A percentile compares a stretch with the other conserved stretches of the same genome.
Conservation (phyloP, 1,140 invertebrate species). For the Ridgeia piscesae region DNA sequence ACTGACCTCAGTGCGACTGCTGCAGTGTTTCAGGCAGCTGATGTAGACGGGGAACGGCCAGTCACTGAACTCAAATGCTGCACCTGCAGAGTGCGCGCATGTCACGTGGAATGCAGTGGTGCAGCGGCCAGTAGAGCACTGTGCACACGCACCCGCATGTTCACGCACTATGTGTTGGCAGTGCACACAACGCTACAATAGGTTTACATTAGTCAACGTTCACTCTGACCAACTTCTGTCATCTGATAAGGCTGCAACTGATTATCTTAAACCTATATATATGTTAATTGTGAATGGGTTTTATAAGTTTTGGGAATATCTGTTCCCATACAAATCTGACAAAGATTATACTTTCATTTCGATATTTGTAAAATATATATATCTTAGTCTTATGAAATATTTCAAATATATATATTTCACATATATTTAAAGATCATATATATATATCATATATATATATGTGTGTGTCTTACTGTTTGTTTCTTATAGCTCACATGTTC, state of each 20-base stretch:
- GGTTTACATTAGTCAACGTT: conserved; percentile 21
- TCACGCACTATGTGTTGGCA: conserved; percentile 30
- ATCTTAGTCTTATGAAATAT: no score
- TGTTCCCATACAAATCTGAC: no score
- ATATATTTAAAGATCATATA: no score
- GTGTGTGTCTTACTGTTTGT: no score
- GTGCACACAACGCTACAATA: conserved; percentile 32
- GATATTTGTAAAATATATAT: no score
- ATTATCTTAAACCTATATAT: not conserved
- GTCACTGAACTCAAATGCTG: conserved; percentile 57
- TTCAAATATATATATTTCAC: no score
- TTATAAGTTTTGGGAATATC: not conserved
- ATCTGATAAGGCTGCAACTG: not conserved
- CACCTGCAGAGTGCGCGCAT: conserved; percentile 59
- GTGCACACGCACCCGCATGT: conserved; percentile 51
- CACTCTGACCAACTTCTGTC: not conserved
- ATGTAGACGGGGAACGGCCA: conserved; percentile 60
- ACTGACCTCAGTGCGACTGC: not conserved
- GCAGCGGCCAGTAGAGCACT: conserved; percentile 59
- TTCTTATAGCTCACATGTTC: no score
- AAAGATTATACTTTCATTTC: no score
- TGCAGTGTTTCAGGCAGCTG: conserved; percentile 58
- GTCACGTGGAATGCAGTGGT: conserved; percentile 60
- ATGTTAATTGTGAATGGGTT: not conserved
- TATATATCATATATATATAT: no score